phyloP scores from a whole-genome alignment of 2,888 invertebrate species.

The Seladonia tumulorum region DNA sequence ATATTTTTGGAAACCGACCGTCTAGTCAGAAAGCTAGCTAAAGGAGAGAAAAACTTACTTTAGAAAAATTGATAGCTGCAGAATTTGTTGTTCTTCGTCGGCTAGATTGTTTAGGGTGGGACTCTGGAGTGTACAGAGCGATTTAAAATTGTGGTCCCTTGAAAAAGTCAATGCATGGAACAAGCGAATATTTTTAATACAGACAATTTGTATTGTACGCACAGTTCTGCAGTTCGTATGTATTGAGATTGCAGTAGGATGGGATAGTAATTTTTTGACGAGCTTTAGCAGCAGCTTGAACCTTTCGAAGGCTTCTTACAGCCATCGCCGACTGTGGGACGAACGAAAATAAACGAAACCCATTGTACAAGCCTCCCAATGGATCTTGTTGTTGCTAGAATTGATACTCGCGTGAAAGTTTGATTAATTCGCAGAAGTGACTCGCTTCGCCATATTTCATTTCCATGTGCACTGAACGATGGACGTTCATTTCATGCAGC shows the following conservation, averaged over 20 bases:
- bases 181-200: too few species aligned
- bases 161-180: too few species aligned
- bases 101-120: too few species aligned
- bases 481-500: not conserved
- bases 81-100: too few species aligned
- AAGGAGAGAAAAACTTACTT: too few species aligned
- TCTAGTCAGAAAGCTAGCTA: too few species aligned
- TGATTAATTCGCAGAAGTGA: slow-evolving; percentile 11
- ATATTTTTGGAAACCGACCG: too few species aligned
- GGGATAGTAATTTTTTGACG: not conserved
- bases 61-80: too few species aligned
- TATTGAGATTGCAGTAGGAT: too few species aligned
- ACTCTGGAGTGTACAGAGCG: not conserved
- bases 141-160: not conserved
- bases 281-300: not conserved
- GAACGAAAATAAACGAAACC: slow-evolving; percentile 70
- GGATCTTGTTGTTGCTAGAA: slow-evolving; percentile 6
- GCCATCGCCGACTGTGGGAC: slow-evolving; percentile 38
- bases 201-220: too few species aligned
- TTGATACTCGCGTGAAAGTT: slow-evolving; percentile 18
- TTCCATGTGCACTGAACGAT: not conserved
- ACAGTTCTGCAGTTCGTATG: too few species aligned
- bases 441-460: not conserved
- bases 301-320: slow-evolving; percentile 6
- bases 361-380: slow-evolving; percentile 50